These are phyloP conservation scores for Dasyornis broadbenti DNA, from an alignment of 2,113 vertebrate genomes.

Conservation along the genomic window DNA sequence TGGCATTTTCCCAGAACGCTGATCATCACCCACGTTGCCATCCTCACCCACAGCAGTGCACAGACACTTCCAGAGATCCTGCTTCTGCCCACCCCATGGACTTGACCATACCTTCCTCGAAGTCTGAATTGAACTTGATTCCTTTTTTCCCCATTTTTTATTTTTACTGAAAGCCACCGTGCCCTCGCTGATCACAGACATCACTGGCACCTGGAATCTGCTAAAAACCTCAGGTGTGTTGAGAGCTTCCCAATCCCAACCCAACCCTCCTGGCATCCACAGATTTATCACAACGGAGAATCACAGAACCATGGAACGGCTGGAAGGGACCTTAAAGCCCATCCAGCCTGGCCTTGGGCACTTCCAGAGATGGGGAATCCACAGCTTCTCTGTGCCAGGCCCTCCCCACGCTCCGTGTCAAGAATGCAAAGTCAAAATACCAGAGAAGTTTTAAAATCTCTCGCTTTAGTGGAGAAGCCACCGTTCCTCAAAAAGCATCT, in stretches of 20 bases:
- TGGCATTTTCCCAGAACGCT: not conserved
- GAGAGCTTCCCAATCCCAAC: not conserved
- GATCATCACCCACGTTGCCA: accelerated
- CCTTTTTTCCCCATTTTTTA: too few relatives aligned
- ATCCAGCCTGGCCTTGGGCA: not conserved
- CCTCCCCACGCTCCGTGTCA: not conserved
- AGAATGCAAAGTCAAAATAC: not conserved
- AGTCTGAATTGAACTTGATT: not conserved
- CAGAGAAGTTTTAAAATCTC: not conserved
- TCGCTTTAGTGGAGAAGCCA: not conserved
- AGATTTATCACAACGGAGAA: not conserved
- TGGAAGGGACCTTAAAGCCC: not conserved
- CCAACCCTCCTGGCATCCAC: not conserved
- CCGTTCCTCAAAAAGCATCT: not conserved
- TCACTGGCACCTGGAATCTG: not conserved
- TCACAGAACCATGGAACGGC: not conserved
- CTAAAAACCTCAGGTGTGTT: not conserved
- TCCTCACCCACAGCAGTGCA: not conserved
- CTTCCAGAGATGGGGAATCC: not conserved
- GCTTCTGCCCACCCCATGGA: not conserved
- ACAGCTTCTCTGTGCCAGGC: not conserved
- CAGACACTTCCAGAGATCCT: not conserved
- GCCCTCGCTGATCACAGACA: accelerated
- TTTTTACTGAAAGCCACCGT: not conserved
- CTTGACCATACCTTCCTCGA: not conserved